A percentile compares a stretch with the other conserved stretches of the same genome.
These are phyloP conservation scores for Drosophila vallismaia DNA, from an alignment of 2,888 invertebrate genomes.

Conservation along the genomic window DNA sequence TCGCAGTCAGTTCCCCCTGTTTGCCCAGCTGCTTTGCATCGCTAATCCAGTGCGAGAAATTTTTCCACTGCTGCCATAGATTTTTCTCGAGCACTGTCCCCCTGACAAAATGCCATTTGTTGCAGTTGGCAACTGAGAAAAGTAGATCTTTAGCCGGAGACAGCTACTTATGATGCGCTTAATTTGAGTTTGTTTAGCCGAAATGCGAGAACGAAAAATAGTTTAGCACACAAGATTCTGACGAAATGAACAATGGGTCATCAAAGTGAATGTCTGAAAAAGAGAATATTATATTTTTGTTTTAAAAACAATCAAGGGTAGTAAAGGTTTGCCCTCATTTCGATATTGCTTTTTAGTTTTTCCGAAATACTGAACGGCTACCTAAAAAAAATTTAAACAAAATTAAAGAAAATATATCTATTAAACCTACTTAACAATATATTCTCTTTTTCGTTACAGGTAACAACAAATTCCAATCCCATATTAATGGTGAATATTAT, in stretches of 20 bases:
- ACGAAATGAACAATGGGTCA: slow-evolving; percentile 1
- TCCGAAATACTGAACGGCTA: too few relatives aligned
- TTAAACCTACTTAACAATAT: slow-evolving; percentile 9
- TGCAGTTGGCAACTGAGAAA: slow-evolving; percentile 46
- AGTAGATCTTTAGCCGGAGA: slow-evolving; percentile 27
- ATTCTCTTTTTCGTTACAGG: slow-evolving; percentile 51
- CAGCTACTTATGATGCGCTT: slow-evolving; percentile 42
- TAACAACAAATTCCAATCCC: slow-evolving; percentile 21
- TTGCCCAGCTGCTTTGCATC: slow-evolving; percentile 21
- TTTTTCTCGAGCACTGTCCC: slow-evolving; percentile 61
- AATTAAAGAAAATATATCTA: background rate
- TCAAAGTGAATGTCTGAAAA: background rate
- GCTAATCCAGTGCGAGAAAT: slow-evolving; percentile 66
- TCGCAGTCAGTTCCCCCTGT: slow-evolving; percentile 5
- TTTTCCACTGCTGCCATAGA: slow-evolving; percentile 55
- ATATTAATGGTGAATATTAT: slow-evolving; percentile 27
- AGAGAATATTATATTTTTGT: background rate
- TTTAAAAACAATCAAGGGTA: too few relatives aligned
- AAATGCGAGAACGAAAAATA: slow-evolving; percentile 48
- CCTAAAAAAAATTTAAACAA: too few relatives aligned
- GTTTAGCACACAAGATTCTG: background rate
- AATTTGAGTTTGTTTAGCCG: slow-evolving; percentile 66
- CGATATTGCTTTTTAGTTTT: too few relatives aligned
- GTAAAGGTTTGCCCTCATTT: too few relatives aligned
- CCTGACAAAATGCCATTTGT: slow-evolving; percentile 56